Percentiles rank a stretch among this genome's conserved stretches.
Evolutionary conservation across 2,888 invertebrate species (phyloP).

Genomic region (Idaea dimidiata): DNA sequence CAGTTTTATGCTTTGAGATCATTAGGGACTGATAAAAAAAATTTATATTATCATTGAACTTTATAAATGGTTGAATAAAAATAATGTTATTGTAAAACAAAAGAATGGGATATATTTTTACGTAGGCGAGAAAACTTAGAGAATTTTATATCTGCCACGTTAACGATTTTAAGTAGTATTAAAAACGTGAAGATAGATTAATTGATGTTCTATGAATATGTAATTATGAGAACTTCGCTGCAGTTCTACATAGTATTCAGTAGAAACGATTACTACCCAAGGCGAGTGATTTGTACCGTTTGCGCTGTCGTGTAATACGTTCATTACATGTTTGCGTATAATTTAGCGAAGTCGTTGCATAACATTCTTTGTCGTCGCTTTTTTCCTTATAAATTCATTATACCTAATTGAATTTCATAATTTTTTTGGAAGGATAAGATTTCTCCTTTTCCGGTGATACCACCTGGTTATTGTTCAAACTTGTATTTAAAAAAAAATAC

Average conservation of each 20-base stretch:
- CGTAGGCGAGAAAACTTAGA: background rate
- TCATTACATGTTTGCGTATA: constrained; percentile 27
- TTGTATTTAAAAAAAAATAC: constrained; percentile 11
- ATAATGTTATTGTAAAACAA: background rate
- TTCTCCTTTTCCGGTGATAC: too few relatives aligned
- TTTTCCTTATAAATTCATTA: background rate
- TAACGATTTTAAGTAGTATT: background rate
- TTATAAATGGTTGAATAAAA: background rate
- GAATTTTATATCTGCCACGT: background rate
- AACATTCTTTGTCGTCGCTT: constrained; percentile 7
- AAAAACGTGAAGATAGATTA: background rate
- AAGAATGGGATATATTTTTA: background rate
- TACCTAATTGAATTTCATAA: background rate
- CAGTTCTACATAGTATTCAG: constrained; percentile 5
- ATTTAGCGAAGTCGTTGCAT: constrained; percentile 17
- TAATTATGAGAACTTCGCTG: background rate
- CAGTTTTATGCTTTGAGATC: background rate
- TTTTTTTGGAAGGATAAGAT: background rate
- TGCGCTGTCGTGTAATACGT: constrained; percentile 26
- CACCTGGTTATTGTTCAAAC: constrained; percentile 4
- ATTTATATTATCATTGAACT: background rate
- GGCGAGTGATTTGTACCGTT: constrained; percentile 38
- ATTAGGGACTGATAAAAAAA: background rate
- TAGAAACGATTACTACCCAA: constrained; percentile 34
- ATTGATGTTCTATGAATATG: background rate